Percentiles rank a stretch among this genome's conserved stretches.
Evolutionary conservation across 2,113 vertebrate genomes (phyloP).

Genomic region (Elephas maximus): DNA sequence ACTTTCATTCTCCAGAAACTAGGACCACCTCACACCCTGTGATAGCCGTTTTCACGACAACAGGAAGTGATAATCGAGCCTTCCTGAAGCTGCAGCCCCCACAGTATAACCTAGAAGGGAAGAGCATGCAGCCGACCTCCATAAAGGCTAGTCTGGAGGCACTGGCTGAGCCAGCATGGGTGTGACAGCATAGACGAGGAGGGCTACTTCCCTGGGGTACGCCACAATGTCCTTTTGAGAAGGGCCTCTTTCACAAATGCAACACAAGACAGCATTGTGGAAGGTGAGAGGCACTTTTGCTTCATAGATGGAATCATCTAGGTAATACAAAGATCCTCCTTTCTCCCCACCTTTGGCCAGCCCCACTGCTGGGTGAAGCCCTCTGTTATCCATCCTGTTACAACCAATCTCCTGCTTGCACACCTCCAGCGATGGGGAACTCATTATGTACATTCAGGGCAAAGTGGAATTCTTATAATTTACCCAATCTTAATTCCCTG

Average conservation of each 20-base stretch:
- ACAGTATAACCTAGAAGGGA: not conserved
- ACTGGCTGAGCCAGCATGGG: too few species aligned
- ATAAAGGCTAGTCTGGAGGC: not conserved
- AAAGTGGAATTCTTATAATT: not conserved
- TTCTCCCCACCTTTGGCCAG: not conserved
- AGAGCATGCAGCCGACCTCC: not conserved
- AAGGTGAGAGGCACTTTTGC: not conserved
- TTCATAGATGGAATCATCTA: not conserved
- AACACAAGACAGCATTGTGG: not conserved
- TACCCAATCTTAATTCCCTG: not conserved
- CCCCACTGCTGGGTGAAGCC: not conserved
- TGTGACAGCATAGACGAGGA: not conserved
- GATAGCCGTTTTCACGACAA: not conserved
- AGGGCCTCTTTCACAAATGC: not conserved
- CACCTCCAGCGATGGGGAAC: not conserved
- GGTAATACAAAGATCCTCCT: not conserved
- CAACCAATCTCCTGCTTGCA: not conserved
- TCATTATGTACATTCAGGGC: not conserved
- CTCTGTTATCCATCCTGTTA: not conserved
- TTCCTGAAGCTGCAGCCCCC: not conserved
- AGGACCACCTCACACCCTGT: not conserved
- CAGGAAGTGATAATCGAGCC: not conserved
- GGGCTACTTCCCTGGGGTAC: too few species aligned
- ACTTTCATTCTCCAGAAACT: constrained; percentile 2
- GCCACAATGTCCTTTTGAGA: not conserved